Conservation (phyloP, 2,888 invertebrate genomes). For the Ethmia dodecea region DNA sequence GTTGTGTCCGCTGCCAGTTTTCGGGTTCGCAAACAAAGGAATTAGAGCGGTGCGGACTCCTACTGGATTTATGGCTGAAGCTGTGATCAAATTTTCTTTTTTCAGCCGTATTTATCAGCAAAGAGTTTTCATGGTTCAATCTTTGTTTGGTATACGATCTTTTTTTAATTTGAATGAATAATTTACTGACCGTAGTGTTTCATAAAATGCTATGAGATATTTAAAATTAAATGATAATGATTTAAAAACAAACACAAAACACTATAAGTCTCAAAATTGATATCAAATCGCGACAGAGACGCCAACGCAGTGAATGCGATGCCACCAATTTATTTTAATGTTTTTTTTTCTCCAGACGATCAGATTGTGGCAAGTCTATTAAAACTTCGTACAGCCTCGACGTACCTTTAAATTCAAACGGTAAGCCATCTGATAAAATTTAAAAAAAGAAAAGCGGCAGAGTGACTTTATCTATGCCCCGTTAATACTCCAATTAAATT, state of each 20-base stretch:
- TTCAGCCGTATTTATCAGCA: constrained; percentile 25
- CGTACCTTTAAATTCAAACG: constrained; percentile 72
- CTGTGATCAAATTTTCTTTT: constrained; percentile 59
- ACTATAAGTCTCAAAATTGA: too few relatives aligned
- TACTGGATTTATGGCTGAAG: constrained; percentile 58
- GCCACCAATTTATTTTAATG: constrained; percentile 48
- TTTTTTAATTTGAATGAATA: too few relatives aligned
- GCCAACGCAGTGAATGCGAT: background rate
- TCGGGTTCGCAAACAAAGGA: constrained; percentile 72
- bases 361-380: constrained; percentile 69
- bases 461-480: constrained; percentile 68
- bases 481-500: constrained; percentile 73
- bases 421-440: constrained; percentile 72
- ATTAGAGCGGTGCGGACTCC: constrained; percentile 59
- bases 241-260: too few relatives aligned
- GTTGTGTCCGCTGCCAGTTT: constrained; percentile 55
- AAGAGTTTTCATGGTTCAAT: background rate
- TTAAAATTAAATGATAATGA: too few relatives aligned
- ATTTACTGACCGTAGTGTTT: too few relatives aligned
- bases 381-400: constrained; percentile 66
- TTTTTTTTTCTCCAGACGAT: constrained; percentile 49
- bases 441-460: constrained; percentile 44
- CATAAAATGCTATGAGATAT: too few relatives aligned
- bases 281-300: background rate
- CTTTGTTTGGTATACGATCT: background rate